A percentile compares a stretch with the other conserved stretches of the same genome.
phyloP scores from a whole-genome alignment of 2,113 vertebrate genomes.

The Pongo abelii region DNA sequence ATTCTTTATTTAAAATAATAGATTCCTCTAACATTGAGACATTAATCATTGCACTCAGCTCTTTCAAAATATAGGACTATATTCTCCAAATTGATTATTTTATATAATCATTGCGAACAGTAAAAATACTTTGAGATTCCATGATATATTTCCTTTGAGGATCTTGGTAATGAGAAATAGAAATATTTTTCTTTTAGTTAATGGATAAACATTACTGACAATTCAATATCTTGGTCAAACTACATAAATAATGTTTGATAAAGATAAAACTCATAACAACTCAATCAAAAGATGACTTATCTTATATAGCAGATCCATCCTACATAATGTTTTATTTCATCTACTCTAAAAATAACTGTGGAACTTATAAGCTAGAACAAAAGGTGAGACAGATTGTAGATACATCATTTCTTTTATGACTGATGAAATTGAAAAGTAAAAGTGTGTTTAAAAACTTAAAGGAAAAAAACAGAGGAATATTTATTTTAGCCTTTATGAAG shows the following conservation, averaged over 20 bases:
- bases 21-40: not conserved
- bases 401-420: not conserved
- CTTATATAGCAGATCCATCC: not conserved
- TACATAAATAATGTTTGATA: not conserved
- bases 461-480: not conserved
- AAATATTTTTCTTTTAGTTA: slow-evolving; percentile 40
- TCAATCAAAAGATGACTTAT: not conserved
- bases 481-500: not conserved
- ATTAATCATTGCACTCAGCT: not conserved
- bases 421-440: not conserved
- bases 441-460: not conserved
- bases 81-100: not conserved
- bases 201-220: not conserved
- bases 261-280: not conserved
- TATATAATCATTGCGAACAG: not conserved
- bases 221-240: slow-evolving; percentile 6
- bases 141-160: not conserved
- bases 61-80: not conserved
- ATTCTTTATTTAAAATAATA: not conserved
- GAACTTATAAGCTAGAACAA: not conserved
- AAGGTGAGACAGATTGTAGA: not conserved
- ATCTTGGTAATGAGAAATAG: not conserved
- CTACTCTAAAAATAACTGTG: not conserved
- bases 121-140: not conserved
- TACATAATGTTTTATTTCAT: not conserved